Evolutionary conservation across 2,113 vertebrate genomes (phyloP).

Genomic region (Micronycteris hirsuta): DNA sequence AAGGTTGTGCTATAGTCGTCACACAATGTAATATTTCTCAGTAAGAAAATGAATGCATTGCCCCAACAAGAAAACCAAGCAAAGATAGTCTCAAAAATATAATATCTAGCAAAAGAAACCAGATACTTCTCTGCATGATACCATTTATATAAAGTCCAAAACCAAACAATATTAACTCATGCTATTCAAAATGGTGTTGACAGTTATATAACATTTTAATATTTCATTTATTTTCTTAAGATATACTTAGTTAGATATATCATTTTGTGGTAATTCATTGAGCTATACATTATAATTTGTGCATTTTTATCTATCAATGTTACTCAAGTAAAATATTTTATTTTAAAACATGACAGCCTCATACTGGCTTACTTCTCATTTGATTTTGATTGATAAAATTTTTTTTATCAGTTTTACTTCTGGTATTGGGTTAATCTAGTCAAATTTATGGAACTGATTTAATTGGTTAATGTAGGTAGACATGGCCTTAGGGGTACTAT

Average conservation of each 20-base stretch:
- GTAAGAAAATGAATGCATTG: background rate
- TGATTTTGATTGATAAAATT: background rate
- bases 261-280: background rate
- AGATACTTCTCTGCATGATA: background rate
- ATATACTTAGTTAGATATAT: background rate
- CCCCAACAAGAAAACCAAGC: background rate
- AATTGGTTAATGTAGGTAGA: background rate
- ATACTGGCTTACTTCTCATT: background rate
- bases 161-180: background rate
- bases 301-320: background rate
- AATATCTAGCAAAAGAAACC: background rate
- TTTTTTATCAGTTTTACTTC: background rate
- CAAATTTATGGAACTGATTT: background rate
- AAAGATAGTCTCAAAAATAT: background rate
- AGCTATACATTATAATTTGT: background rate
- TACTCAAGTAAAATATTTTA: background rate
- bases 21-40: background rate
- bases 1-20: background rate
- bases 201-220: background rate
- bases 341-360: background rate
- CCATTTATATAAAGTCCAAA: background rate
- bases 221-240: background rate
- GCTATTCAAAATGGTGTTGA: background rate
- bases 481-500: background rate
- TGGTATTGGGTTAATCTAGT: background rate